Evolutionary conservation across 2,797 vertebrate species (phyloP).

Genomic region (Pantherophis vulpinus): DNA sequence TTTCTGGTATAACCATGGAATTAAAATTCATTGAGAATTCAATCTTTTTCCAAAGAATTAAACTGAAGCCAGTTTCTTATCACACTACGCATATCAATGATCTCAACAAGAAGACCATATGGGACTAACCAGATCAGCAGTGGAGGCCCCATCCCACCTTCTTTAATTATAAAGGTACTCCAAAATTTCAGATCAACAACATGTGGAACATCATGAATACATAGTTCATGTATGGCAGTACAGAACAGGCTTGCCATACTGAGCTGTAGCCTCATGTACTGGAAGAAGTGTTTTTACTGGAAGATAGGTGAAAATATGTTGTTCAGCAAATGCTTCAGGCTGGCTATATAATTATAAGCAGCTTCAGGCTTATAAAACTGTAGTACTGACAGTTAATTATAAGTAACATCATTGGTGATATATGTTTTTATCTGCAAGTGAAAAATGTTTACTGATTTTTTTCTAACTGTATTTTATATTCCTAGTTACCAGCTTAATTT

Average conservation of each 20-base stretch:
- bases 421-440: background rate
- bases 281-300: background rate
- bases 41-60: background rate
- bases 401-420: background rate
- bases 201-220: background rate
- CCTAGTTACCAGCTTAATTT: background rate
- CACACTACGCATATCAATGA: background rate
- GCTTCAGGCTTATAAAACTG: background rate
- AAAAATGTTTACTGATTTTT: background rate
- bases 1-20: background rate
- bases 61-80: background rate
- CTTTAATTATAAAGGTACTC: background rate
- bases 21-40: background rate
- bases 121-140: background rate
- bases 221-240: background rate
- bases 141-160: background rate
- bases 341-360: background rate
- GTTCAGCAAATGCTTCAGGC: background rate
- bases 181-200: background rate
- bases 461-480: background rate
- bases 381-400: background rate
- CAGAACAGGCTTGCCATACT: background rate
- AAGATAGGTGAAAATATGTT: background rate
- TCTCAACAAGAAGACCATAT: background rate
- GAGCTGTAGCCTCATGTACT: background rate